Base-by-base conservation (phyloP, 2,113 vertebrate species). In the human (Homo sapiens) region DNA sequence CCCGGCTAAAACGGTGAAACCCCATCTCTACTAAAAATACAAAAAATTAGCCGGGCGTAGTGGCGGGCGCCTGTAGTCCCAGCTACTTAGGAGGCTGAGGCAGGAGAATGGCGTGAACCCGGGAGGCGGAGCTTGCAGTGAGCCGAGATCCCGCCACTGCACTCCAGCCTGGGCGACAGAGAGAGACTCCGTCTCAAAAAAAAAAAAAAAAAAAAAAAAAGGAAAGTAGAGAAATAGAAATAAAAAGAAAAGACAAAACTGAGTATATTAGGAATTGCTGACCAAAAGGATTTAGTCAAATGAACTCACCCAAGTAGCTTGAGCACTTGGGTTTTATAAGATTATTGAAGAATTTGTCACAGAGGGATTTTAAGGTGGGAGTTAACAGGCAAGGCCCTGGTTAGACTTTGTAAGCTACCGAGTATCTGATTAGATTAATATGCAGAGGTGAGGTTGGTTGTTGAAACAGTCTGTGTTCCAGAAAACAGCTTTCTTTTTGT, bases 241-340 rank as follows among this genome's bases (percentile, higher is more conserved):
- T 48, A 43, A 72, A 88, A 57, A 81, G 30, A 93, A 89, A 93
- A 86, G 68, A 73, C 38, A 84, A 66, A 90, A 40, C 55, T 68
- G n/a, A 76, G 6, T 89, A 3, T 80, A 48, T 94, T 61, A 80
- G 64, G 32, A 92, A 76, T 61, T 59, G 16, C 35, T 95, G 75
- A 83, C 61, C 79, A 92, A 72, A 85, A 85, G 22, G 80, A 93
- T 94, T 78, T 94, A 84, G 35, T 64, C 81, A 90, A 82, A 70
- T 86, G 88, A 94, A 82, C 76, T 75, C 48, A 70, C 35, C 35
- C 48, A 40, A 57, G 66, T 84, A 93, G 70, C 72, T 94, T 85
- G 40, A 86, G 6, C 18, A 61, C n/a, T 83, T 93, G 18, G 45
- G 9, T 48, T 94, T 86, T 93, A 59, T 61, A 85, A 68, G 18